Conservation (phyloP, 1,140 invertebrate species). For the Marisa cornuarietis region DNA sequence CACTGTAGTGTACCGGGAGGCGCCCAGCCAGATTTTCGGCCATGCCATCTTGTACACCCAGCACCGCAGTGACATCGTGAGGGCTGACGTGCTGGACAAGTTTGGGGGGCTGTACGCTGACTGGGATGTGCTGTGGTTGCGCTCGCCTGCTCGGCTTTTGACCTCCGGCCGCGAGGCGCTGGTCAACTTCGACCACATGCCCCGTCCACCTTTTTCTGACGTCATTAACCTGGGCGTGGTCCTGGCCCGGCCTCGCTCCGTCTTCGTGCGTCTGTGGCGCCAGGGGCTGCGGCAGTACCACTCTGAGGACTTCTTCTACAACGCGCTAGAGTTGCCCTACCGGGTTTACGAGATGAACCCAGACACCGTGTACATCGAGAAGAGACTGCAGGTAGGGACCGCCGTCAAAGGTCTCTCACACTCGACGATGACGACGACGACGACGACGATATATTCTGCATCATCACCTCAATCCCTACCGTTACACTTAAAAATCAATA, state of each 20-base stretch:
- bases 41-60: constrained; percentile 45
- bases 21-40: constrained; percentile 43
- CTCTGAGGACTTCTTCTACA: constrained; percentile 51
- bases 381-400: constrained; percentile 28
- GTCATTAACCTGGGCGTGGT: constrained; percentile 55
- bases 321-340: constrained; percentile 51
- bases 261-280: constrained; percentile 49
- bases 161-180: constrained; percentile 38
- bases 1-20: constrained; percentile 41
- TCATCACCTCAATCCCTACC: too few relatives aligned
- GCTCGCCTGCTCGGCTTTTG: constrained; percentile 39
- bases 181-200: constrained; percentile 46
- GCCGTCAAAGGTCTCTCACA: too few relatives aligned
- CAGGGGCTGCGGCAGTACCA: constrained; percentile 45
- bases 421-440: too few relatives aligned
- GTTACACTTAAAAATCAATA: too few relatives aligned
- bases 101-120: constrained; percentile 60
- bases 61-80: constrained; percentile 54
- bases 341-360: constrained; percentile 54
- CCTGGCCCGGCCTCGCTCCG: constrained; percentile 48
- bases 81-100: constrained; percentile 52
- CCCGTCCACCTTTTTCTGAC: constrained; percentile 42
- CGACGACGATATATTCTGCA: too few relatives aligned
- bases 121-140: constrained; percentile 57
- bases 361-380: constrained; percentile 45